Base-by-base conservation (phyloP, 2,888 invertebrate genomes). In the Enchytraeus crypticus region DNA sequence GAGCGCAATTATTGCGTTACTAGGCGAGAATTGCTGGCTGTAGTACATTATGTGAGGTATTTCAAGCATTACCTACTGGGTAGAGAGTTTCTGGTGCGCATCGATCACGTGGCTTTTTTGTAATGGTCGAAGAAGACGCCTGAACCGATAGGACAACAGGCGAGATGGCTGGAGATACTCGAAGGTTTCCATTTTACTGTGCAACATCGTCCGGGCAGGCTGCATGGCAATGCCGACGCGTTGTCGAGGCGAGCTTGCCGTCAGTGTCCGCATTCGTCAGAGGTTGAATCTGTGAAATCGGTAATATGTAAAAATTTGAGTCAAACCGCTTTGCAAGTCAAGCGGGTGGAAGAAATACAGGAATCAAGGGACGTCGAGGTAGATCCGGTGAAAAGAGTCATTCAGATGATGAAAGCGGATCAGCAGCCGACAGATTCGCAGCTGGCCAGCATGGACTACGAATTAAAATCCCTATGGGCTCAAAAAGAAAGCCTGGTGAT, bases 41-140 rank as follows among this genome's bases (percentile, higher is more conserved):
- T 67, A 1, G 69, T 70, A 4, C 5, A 49, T n/a, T 21, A 30
- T 5, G 11, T 61, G 5, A 66, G 65, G 45, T 47, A 66, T n/a
- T 69, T 63, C 47, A 51, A 62, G 2, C 62, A 64, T n/a, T 70
- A 68, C 45, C 46, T 70, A 8, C 64, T 57, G 56, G 66, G 70
- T 2, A 38, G 46, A n/a, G 11, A 49, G 4, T 64, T 65, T 30
- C n/a, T 57, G 1, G 47, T 66, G 1, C 49, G 66, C 11, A 65
- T 64, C 18, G 69, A 70, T 46, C 67, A 68, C 51, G 51, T 64
- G n/a, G 59, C 67, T 5, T 18, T n/a, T n/a, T 53, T 69, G 51
- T 14, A 53, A 33, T 69, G 68, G 67, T 54, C 68, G 14, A 33
- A 59, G 5, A 33, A 46, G 2, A 63, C 63, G 26, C 59, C 57